Percentiles rank a stretch among this genome's conserved stretches.
Evolutionary conservation across 2,113 vertebrate species (phyloP).

Genomic region (Nesogale talazaci): DNA sequence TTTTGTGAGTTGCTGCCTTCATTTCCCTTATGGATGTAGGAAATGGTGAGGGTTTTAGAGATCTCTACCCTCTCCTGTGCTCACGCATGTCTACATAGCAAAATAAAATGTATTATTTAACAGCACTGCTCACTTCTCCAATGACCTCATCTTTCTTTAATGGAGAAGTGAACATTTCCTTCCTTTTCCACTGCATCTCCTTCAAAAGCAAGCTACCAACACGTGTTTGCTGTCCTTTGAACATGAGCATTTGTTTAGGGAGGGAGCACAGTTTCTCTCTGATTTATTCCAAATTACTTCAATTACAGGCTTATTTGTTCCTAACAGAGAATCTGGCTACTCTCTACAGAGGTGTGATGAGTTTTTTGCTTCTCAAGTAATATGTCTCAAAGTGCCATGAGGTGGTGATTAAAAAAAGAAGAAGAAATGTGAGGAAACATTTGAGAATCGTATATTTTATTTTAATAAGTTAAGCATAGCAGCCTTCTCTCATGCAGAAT

Average conservation of each 20-base stretch:
- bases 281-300: background rate
- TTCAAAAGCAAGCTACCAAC: constrained; percentile 7
- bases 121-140: background rate
- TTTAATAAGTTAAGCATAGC: constrained; percentile 35
- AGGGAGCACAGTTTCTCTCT: background rate
- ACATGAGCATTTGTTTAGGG: background rate
- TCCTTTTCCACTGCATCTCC: background rate
- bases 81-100: background rate
- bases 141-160: background rate
- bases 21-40: constrained; percentile 17
- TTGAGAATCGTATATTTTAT: constrained; percentile 19
- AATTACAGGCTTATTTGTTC: constrained; percentile 9
- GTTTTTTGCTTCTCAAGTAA: constrained; percentile 31
- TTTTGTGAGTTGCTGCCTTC: constrained; percentile 25
- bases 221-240: constrained; percentile 13
- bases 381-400: background rate
- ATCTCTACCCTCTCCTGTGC: background rate
- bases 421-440: background rate
- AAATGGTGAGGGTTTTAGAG: constrained; percentile 33
- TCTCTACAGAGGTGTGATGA: background rate
- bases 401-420: background rate
- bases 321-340: background rate
- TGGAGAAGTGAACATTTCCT: background rate
- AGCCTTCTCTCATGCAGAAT: background rate
- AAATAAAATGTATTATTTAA: constrained; percentile 33